Conservation (phyloP, 2,113 vertebrate genomes). For the Cynopterus brachyotis region DNA sequence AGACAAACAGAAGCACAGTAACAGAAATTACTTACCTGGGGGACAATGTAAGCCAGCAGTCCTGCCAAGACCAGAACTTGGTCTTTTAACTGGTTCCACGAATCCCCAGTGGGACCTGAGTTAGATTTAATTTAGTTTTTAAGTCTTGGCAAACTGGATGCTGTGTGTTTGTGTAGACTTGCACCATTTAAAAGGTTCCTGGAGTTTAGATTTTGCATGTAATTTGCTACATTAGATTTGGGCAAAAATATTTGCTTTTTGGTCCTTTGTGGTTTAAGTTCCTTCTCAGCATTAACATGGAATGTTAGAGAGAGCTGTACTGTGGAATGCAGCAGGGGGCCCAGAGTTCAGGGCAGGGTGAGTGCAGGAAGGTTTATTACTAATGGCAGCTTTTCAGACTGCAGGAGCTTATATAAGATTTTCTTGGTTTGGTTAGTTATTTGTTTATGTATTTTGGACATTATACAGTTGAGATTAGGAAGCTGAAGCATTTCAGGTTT, state of each 20-base stretch:
- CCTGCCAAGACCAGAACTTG: conserved; percentile 1
- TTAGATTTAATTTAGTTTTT: conserved; percentile 72
- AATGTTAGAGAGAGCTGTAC: background rate
- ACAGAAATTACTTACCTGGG: conserved; percentile 5
- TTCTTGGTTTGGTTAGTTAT: background rate
- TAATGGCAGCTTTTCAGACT: conserved; percentile 56
- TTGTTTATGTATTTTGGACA: conserved; percentile 27
- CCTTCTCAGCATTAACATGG: conserved; percentile 67
- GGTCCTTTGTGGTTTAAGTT: conserved; percentile 71
- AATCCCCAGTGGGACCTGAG: background rate
- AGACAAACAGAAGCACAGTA: background rate
- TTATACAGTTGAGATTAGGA: conserved; percentile 55
- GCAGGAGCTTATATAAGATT: background rate
- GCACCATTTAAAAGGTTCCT: conserved; percentile 71
- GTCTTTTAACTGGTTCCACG: conserved; percentile 40
- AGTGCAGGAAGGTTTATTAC: background rate
- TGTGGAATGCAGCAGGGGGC: conserved; percentile 25
- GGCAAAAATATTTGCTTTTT: conserved; percentile 75
- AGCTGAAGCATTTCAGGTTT: background rate
- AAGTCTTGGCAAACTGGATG: conserved; percentile 66
- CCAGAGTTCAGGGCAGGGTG: background rate
- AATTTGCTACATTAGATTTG: conserved; percentile 69
- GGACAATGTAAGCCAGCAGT: background rate
- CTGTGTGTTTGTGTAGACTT: conserved; percentile 69
- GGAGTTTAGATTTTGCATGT: conserved; percentile 76